Evolutionary conservation across 2,888 invertebrate species (phyloP).

Genomic region (Plagiodera versicolora): DNA sequence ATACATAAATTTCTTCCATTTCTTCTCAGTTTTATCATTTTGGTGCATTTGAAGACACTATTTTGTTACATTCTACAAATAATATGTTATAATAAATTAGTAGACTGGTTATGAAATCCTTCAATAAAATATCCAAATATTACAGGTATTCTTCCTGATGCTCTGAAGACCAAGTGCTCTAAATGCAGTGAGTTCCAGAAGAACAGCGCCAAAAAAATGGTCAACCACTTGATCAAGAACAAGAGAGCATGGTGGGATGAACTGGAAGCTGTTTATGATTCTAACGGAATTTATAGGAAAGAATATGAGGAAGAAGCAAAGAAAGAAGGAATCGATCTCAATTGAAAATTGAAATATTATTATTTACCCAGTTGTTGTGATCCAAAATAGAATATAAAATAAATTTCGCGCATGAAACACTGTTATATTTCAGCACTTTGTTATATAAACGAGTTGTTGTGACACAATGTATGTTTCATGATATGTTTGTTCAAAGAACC

Average conservation of each 20-base stretch:
- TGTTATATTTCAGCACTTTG: too few relatives aligned
- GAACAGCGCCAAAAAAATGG: slow-evolving; percentile 63
- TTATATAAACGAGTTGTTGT: too few relatives aligned
- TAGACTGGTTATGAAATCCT: background rate
- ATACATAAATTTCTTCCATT: too few relatives aligned
- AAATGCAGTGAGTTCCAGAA: slow-evolving; percentile 69
- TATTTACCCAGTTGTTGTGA: background rate
- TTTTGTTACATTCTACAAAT: too few relatives aligned
- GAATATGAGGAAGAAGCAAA: slow-evolving; percentile 64
- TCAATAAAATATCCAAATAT: slow-evolving; percentile 26
- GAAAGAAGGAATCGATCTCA: slow-evolving; percentile 46
- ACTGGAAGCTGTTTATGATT: slow-evolving; percentile 68
- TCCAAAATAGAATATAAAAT: too few relatives aligned
- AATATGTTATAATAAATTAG: too few relatives aligned
- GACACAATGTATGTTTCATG: too few relatives aligned
- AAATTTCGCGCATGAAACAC: too few relatives aligned
- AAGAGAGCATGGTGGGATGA: slow-evolving; percentile 65
- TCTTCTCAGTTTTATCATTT: too few relatives aligned
- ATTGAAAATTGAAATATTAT: background rate
- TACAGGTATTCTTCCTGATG: slow-evolving; percentile 69
- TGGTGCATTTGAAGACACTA: too few relatives aligned
- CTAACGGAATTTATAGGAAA: slow-evolving; percentile 63
- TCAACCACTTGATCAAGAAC: slow-evolving; percentile 65
- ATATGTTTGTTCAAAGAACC: too few relatives aligned
- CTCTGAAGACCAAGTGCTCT: slow-evolving; percentile 64